phyloP scores from a whole-genome alignment of 2,113 vertebrate species.

The Scomber colias region DNA sequence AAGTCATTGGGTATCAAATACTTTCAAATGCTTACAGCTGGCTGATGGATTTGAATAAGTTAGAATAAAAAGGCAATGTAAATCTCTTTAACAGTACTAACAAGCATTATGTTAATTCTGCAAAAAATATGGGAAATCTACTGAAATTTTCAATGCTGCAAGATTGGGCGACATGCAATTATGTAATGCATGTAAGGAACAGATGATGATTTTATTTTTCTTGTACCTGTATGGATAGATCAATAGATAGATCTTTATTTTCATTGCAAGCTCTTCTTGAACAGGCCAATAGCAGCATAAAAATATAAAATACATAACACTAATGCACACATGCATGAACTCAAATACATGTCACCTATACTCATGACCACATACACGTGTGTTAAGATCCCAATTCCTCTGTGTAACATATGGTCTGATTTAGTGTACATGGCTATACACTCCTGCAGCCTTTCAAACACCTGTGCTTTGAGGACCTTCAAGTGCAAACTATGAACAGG shows the following conservation, averaged over 20 bases:
- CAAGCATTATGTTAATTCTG: not conserved
- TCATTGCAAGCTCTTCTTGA: too few species aligned
- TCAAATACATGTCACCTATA: too few species aligned
- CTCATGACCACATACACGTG: too few species aligned
- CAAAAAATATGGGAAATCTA: not conserved
- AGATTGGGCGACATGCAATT: too few species aligned
- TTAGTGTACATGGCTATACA: slow-evolving; percentile 7
- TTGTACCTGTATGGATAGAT: too few species aligned
- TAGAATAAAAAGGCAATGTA: not conserved
- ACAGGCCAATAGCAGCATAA: too few species aligned
- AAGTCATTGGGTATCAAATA: slow-evolving; percentile 52
- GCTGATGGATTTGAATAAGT: not conserved
- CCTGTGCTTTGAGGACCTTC: slow-evolving; percentile 47
- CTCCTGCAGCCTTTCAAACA: slow-evolving; percentile 52
- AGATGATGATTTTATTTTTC: not conserved
- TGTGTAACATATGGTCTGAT: not conserved
- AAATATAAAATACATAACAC: too few species aligned
- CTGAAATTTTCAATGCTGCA: too few species aligned
- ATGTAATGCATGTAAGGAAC: too few species aligned
- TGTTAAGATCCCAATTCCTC: not conserved
- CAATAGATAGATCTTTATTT: too few species aligned
- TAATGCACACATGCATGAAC: too few species aligned
- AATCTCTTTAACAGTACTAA: not conserved
- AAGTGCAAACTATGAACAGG: slow-evolving; percentile 47
- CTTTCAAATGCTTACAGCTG: slow-evolving; percentile 45